Conservation (phyloP, 2,113 vertebrate genomes). For the Sturnira hondurensis region DNA sequence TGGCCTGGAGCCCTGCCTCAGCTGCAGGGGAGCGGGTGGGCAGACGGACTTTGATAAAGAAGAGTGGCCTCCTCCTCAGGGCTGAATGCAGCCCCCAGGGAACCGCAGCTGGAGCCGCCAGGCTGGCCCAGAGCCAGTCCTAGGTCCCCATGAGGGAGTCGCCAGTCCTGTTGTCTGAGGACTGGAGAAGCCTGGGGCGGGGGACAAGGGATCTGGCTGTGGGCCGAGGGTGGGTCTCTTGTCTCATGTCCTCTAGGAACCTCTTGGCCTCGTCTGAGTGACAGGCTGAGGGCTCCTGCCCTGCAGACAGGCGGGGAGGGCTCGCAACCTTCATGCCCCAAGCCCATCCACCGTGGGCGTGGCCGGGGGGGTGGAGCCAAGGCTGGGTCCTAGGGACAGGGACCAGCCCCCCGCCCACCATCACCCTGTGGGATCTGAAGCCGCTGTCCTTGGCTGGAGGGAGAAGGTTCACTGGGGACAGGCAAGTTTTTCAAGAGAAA, state of each 20-base stretch:
- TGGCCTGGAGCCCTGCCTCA: background rate
- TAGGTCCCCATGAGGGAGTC: background rate
- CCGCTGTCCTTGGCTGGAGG: background rate
- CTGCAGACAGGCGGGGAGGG: background rate
- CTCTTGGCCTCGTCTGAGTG: background rate
- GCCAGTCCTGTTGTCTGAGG: background rate
- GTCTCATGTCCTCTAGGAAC: background rate
- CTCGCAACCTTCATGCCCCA: fast-evolving
- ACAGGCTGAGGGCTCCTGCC: fast-evolving
- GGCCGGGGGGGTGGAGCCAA: fast-evolving
- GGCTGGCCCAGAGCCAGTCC: background rate
- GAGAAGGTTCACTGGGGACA: background rate
- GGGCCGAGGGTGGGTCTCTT: fast-evolving
- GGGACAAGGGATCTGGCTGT: background rate
- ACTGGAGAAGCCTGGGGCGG: fast-evolving
- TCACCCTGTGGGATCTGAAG: background rate
- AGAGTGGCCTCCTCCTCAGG: fast-evolving
- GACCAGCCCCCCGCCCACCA: too few relatives aligned
- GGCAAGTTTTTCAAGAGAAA: background rate
- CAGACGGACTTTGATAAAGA: background rate
- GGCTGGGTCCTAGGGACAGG: background rate
- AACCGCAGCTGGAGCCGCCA: background rate
- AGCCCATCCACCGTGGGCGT: fast-evolving
- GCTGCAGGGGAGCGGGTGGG: background rate
- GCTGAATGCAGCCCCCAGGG: background rate